Evolutionary conservation across 2,113 vertebrate genomes (phyloP).

Genomic region (Damaliscus lunatus): DNA sequence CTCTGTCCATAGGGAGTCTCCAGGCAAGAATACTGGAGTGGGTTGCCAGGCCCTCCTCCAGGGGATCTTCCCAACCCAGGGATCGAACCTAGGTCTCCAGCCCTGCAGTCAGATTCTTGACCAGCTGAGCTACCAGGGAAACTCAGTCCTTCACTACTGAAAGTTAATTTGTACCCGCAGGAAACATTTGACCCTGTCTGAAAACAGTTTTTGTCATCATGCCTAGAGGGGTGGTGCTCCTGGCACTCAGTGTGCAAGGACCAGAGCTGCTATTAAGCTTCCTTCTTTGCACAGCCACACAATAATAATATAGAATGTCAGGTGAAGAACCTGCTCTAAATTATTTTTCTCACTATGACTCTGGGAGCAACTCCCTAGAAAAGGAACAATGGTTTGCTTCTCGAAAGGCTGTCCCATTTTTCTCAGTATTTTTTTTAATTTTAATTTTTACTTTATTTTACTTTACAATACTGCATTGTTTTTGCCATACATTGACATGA

Average conservation of each 20-base stretch:
- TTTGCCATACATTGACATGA: too few species aligned
- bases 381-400: neutral
- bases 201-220: neutral
- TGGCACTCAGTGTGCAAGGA: accelerated
- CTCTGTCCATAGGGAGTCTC: neutral
- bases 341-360: neutral
- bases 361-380: neutral
- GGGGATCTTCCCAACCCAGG: neutral
- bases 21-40: neutral
- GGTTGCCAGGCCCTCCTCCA: neutral
- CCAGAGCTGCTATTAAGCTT: neutral
- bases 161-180: neutral
- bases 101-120: neutral
- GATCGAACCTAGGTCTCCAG: neutral
- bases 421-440: neutral
- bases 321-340: accelerated
- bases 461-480: too few species aligned
- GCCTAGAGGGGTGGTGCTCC: neutral
- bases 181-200: neutral
- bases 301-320: neutral
- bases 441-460: too few species aligned
- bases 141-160: neutral
- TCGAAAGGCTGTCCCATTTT: neutral
- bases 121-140: neutral
- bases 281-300: neutral